Percentiles rank a stretch among this genome's conserved stretches.
phyloP scores from a whole-genome alignment of 2,888 invertebrate species.

The Malthinus seriepunctatus region DNA sequence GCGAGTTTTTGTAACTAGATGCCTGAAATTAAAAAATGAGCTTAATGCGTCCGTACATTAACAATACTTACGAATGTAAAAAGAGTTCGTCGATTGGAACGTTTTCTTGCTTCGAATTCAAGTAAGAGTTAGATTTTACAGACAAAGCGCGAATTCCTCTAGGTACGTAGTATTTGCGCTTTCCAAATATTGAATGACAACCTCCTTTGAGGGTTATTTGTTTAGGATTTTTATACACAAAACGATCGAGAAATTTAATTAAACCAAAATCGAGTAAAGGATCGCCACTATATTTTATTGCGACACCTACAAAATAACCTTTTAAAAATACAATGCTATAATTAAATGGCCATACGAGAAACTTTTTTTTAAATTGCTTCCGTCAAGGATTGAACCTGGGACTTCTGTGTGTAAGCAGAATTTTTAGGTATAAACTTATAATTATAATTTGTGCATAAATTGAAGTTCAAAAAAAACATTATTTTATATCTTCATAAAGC shows the following conservation, averaged over 20 bases:
- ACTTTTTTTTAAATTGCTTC: too few species aligned
- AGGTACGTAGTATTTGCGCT: slow-evolving; percentile 70
- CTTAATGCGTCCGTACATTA: not conserved
- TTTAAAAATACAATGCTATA: not conserved
- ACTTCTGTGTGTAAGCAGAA: too few species aligned
- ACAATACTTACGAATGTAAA: slow-evolving; percentile 60
- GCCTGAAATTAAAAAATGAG: slow-evolving; percentile 52
- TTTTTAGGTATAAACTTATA: too few species aligned
- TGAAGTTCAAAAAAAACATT: too few species aligned
- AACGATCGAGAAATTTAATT: slow-evolving; percentile 90
- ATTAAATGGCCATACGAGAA: too few species aligned
- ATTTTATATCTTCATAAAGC: too few species aligned
- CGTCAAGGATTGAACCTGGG: too few species aligned
- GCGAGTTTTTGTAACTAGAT: slow-evolving; percentile 58
- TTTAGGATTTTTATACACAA: slow-evolving; percentile 94
- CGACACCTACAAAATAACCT: slow-evolving; percentile 59
- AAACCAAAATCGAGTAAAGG: slow-evolving; percentile 91
- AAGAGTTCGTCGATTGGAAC: slow-evolving; percentile 92
- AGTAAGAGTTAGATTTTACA: slow-evolving; percentile 72
- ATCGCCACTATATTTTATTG: slow-evolving; percentile 87
- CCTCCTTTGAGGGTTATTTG: slow-evolving; percentile 60
- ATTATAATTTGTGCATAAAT: too few species aligned
- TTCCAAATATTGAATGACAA: slow-evolving; percentile 66
- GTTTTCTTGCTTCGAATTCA: slow-evolving; percentile 67
- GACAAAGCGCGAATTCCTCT: slow-evolving; percentile 71